Conservation (phyloP, 2,888 invertebrate genomes). For the Drosophila eohydei region DNA sequence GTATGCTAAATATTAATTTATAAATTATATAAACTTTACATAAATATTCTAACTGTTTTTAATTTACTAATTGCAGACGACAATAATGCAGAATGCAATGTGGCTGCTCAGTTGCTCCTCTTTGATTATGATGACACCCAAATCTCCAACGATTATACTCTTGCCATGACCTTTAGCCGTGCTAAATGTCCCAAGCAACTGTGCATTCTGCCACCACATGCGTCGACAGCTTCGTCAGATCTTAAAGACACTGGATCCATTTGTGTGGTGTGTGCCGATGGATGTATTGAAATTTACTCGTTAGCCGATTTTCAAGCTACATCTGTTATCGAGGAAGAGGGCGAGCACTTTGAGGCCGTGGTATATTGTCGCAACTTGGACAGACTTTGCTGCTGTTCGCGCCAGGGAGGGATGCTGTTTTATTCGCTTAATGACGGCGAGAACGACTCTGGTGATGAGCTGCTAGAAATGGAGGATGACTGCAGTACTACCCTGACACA, state of each 20-base stretch:
- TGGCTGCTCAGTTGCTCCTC: slow-evolving; percentile 80
- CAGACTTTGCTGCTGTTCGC: slow-evolving; percentile 93
- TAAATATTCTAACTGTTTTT: slow-evolving; percentile 1
- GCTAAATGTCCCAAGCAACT: slow-evolving; percentile 90
- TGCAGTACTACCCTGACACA: slow-evolving; percentile 73
- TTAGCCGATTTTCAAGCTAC: slow-evolving; percentile 89
- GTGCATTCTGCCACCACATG: slow-evolving; percentile 87
- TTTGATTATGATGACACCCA: slow-evolving; percentile 77
- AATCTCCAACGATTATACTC: slow-evolving; percentile 81
- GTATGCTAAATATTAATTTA: too few species aligned
- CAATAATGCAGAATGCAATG: slow-evolving; percentile 69
- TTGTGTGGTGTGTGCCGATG: slow-evolving; percentile 91
- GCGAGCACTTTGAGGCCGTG: slow-evolving; percentile 91
- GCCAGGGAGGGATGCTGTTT: slow-evolving; percentile 92
- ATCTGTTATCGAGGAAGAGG: slow-evolving; percentile 89
- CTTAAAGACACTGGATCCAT: slow-evolving; percentile 87
- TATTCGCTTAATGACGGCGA: slow-evolving; percentile 91
- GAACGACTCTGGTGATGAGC: slow-evolving; percentile 89
- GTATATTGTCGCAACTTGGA: slow-evolving; percentile 95
- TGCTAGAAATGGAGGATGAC: slow-evolving; percentile 89
- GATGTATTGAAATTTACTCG: slow-evolving; percentile 90
- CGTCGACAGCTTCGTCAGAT: slow-evolving; percentile 39
- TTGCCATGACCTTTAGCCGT: slow-evolving; percentile 86
- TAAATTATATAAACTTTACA: neutral
- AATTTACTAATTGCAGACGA: slow-evolving; percentile 37